Evolutionary conservation across 1,140 invertebrate species (phyloP), one percentile per base, ranked within the genome.

Genomic region (Drosophila lini): DNA sequence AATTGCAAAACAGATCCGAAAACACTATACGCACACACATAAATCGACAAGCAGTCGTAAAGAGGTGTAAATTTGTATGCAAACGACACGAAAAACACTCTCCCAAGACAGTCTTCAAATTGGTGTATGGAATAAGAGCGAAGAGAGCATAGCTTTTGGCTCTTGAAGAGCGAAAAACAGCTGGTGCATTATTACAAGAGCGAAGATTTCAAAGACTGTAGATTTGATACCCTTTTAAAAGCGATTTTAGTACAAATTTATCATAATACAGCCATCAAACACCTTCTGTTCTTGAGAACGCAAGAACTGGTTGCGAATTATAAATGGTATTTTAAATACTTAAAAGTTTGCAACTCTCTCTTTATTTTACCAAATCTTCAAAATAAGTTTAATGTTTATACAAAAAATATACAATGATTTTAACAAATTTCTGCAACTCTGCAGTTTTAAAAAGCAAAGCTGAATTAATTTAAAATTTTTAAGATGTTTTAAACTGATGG

Each of bases 51-150:
- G 67, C 65, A 68, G 65, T 67, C 67, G 81, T 67, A 65, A 81
- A 83, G 78, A 86, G 80, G 82, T 86, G 83, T 82, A 88, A 88
- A 86, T 88, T 86, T 77, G 80, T 79, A 89, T 88, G 84, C 83
- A 89, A 88, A 89, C 76, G 61, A 75, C 70, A 53, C 31, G 16
- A 55, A 47, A 36, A 41, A 57, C 38, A 56, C 40, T 57, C 44
- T 45, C 41, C 19, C 41, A 68, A 44, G 74, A 41, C 40, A 44
- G 36, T 36, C 53, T 57, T 44, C 41, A 64, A 62, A 50, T 40
- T 19, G 53, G 19, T 36, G 52, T 38, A 56, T 55, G 52, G 34
- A 47, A 42, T 25, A 52, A 25, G 32, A 55, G 13, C 42, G 19
- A 69, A 44, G 56, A 45, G 63, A 28, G 32, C 11, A 28, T 22